Conservation (phyloP, 2,888 invertebrate genomes). For the Hydroisotoma schaefferi region DNA sequence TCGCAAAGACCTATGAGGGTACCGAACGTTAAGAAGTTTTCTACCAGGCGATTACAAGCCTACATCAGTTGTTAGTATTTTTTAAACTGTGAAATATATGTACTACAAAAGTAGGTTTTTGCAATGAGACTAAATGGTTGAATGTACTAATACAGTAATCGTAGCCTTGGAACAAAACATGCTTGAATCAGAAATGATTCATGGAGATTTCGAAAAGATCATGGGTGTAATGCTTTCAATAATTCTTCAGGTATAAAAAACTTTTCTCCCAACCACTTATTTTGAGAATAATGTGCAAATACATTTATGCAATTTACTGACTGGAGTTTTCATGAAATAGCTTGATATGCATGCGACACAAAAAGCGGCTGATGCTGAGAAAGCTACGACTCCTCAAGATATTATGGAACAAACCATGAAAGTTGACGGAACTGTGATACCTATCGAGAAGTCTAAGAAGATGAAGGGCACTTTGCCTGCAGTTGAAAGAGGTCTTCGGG, state of each 20-base stretch:
- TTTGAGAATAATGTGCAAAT: too few relatives aligned
- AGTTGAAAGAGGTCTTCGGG: too few relatives aligned
- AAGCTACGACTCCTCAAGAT: not conserved
- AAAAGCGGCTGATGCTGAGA: not conserved
- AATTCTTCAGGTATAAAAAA: slow-evolving; percentile 37
- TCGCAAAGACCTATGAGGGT: slow-evolving; percentile 41
- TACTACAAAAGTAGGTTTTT: not conserved
- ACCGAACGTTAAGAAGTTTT: slow-evolving; percentile 31
- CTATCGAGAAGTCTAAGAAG: not conserved
- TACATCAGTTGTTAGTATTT: slow-evolving; percentile 35
- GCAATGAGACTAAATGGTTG: not conserved
- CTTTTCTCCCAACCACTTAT: too few relatives aligned
- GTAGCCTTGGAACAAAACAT: slow-evolving; percentile 45
- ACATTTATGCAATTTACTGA: too few relatives aligned
- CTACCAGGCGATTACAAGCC: slow-evolving; percentile 29
- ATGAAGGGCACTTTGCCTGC: too few relatives aligned
- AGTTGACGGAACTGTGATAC: slow-evolving; percentile 5
- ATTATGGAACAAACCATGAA: not conserved
- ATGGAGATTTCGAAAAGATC: slow-evolving; percentile 35
- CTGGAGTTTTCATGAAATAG: too few relatives aligned
- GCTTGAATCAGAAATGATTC: slow-evolving; percentile 40
- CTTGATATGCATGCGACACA: slow-evolving; percentile 11
- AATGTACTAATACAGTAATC: slow-evolving; percentile 35
- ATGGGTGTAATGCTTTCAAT: slow-evolving; percentile 36
- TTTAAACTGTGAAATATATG: not conserved